Base-by-base conservation (phyloP, 2,888 invertebrate genomes). In the Eristalinus aeneus region DNA sequence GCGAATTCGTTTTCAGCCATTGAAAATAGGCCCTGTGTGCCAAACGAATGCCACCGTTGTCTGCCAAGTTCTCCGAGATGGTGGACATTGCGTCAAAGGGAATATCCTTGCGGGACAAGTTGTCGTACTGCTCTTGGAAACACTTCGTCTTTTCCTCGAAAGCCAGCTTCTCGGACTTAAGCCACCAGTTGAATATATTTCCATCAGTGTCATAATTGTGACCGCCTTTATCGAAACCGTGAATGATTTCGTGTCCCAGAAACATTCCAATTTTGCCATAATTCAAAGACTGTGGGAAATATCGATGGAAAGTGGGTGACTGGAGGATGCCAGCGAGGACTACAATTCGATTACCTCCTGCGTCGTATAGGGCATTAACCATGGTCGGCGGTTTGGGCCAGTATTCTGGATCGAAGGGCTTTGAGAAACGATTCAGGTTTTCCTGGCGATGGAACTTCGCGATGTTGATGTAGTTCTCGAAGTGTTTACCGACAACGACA, bases 321-420 rank as follows among this genome's bases (percentile, higher is more conserved):
- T 84, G 84, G 5, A 88, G 32, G 1, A 80, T 56, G 22, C 87
- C 83, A 0, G 83, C 80, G 0, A 79, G 67, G 0, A 87, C 60
- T 11, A 79, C 23, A 12, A 88, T 80, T 12, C 71, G 61, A 56
- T 88, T 87, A 1, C 76, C 97, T 0, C 97, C 97, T 0, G 97
- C 97, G 0, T 97, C 73, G 64, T 98, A 98, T 92, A 97, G 98
- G 0, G 98, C 97, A 92, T 98, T 98, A 0, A 98, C 97, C 0
- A 96, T 96, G 5, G 96, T 96, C n/a, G 98, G 96, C 0, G 97
- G 95, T 97, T 97, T 97, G 63, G 94, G 95, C 96, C 95, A 97
- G 90, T 95, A 95, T 0, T 96, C 96, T 91, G 95, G 96, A 90
- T 97, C 97, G 0, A 97, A 97, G 0, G 96, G 68, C 58, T 78